Evolutionary conservation across 2,888 invertebrate genomes (phyloP), one percentile per base, ranked within the genome.

Genomic region (Antitype chi): DNA sequence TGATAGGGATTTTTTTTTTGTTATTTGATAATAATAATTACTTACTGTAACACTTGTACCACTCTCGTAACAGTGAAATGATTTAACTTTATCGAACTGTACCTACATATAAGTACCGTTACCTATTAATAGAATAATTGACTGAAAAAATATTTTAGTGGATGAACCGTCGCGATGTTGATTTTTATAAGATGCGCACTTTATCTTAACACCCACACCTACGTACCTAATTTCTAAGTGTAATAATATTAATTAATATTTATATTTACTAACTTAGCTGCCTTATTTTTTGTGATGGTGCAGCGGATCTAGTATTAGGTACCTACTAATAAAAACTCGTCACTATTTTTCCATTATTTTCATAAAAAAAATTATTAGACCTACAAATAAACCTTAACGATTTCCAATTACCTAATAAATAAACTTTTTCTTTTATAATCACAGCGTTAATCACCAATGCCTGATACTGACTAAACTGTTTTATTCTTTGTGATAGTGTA

Each of bases 21-120:
- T 20, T 68, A 43, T 68, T 72, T 9, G 20, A 66, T 49, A 74
- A 74, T 9, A 17, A 66, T 49, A 74, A 74, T 76, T 71, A 74
- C 32, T 59, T 66, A 38, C n/a, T n/a, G 6, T 53, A 15, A 15
- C 8, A 53, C 52, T 57, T 59, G 5, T 25, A 3, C 20, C 11
- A n/a, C 15, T 3, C 1, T 11, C 8, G 4, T 7, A 25, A 7
- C n/a, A 38, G n/a, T 38, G 28, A 23, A 20, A 28, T 15, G 38
- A 70, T 70, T 43, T 15, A 23, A 28, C 28, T 49, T 23, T 28
- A 49, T 20, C 6, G 11, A 38, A 25, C 28, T 28, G 28, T 13
- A 2, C 2, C 6, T 2, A 25, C 7, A 7, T 25, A 8, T 52
- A 52, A 17, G 6, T 52, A 49, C 6, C 0, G n/a, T n/a, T n/a